Conservation (phyloP, 1,140 invertebrate species). For the Sweltsa coloradensis region DNA sequence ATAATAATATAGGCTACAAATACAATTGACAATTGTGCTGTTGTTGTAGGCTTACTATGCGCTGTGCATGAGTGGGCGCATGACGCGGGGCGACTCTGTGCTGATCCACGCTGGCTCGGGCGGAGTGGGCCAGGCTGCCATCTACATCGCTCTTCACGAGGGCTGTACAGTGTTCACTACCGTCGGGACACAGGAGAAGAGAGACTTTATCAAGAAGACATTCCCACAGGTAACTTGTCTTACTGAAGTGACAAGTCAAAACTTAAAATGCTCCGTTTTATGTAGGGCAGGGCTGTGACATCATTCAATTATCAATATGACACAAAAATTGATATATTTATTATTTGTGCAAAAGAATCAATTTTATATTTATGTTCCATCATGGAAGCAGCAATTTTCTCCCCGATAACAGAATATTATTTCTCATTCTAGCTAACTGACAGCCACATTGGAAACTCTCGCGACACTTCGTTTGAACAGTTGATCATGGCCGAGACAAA, state of each 20-base stretch:
- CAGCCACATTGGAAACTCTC: conserved; percentile 64
- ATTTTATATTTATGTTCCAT: no score
- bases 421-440: no score
- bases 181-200: conserved; percentile 31
- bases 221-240: conserved; percentile 25
- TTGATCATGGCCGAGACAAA: conserved; percentile 45
- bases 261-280: no score
- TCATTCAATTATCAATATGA: no score
- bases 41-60: conserved; percentile 31
- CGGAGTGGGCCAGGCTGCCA: conserved; percentile 59
- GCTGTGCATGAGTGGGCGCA: conserved; percentile 38
- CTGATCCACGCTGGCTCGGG: conserved; percentile 57
- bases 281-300: no score
- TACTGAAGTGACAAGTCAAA: no score
- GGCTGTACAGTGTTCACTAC: conserved; percentile 34
- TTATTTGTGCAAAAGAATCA: no score
- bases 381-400: no score
- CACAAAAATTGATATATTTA: no score
- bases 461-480: conserved; percentile 56
- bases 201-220: conserved; percentile 23
- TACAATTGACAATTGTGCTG: conserved; percentile 1
- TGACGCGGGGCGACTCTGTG: conserved; percentile 42
- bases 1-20: conserved; percentile 3
- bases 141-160: conserved; percentile 41
- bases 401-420: no score